Percentiles rank a stretch among this genome's conserved stretches.
Conservation (phyloP, 2,888 invertebrate genomes). For the Leuctra nigra region DNA sequence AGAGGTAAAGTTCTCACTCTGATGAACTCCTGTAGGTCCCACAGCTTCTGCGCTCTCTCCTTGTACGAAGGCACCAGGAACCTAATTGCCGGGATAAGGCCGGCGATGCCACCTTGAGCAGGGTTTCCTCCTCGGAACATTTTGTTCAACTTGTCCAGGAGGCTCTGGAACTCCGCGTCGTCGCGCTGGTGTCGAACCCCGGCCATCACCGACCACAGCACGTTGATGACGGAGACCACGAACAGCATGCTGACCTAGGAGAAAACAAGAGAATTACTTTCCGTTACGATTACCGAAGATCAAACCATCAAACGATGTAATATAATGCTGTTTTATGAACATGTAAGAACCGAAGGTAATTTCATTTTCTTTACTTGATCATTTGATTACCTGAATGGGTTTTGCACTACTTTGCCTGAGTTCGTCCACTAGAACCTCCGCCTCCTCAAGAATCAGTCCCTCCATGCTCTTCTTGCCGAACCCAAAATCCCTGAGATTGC, state of each 20-base stretch:
- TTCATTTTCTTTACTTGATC: too few species aligned
- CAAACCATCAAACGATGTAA: too few species aligned
- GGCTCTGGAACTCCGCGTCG: slow-evolving; percentile 25
- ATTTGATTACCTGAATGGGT: slow-evolving; percentile 21
- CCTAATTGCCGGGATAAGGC: slow-evolving; percentile 13
- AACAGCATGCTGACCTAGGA: slow-evolving; percentile 25
- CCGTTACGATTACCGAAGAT: too few species aligned
- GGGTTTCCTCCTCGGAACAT: slow-evolving; percentile 21
- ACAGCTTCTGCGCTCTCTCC: not conserved
- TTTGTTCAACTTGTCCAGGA: slow-evolving; percentile 23
- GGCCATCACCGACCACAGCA: slow-evolving; percentile 25
- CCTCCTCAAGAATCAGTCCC: slow-evolving; percentile 25
- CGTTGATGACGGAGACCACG: slow-evolving; percentile 28
- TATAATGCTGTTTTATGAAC: too few species aligned
- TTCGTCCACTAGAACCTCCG: slow-evolving; percentile 21
- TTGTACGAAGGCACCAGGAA: slow-evolving; percentile 11
- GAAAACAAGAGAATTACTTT: too few species aligned
- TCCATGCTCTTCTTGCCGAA: slow-evolving; percentile 28
- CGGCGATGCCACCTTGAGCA: slow-evolving; percentile 12
- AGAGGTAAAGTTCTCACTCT: too few species aligned
- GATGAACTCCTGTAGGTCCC: not conserved
- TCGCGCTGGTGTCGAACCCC: slow-evolving; percentile 23
- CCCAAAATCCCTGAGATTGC: slow-evolving; percentile 31
- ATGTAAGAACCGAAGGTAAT: too few species aligned
- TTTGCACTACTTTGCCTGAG: slow-evolving; percentile 1